Conservation (phyloP, 2,888 invertebrate species). For the Drosophila subquinaria region DNA sequence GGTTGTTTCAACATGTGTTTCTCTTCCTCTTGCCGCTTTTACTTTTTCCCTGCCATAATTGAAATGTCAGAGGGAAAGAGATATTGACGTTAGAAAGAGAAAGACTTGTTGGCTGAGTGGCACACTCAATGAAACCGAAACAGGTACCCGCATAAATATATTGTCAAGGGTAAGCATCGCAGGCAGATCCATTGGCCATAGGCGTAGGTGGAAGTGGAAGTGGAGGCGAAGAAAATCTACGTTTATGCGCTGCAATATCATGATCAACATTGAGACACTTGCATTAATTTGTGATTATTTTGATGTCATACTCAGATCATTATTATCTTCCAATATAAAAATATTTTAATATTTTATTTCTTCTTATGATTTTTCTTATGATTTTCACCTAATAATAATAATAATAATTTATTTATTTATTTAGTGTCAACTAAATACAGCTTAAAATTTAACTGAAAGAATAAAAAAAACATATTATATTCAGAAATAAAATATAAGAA, state of each 20-base stretch:
- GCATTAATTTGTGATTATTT: neutral
- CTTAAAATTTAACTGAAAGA: too few species aligned
- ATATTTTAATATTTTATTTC: too few species aligned
- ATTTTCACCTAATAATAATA: too few species aligned
- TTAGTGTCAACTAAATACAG: too few species aligned
- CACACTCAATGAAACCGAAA: conserved; percentile 69
- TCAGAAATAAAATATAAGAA: too few species aligned
- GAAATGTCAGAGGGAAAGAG: conserved; percentile 67
- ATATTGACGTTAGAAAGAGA: conserved; percentile 10
- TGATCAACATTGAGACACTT: neutral
- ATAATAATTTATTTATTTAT: too few species aligned
- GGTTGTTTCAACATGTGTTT: conserved; percentile 62
- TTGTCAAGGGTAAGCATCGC: neutral
- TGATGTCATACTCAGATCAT: too few species aligned
- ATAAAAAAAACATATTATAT: too few species aligned
- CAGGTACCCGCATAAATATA: conserved; percentile 62
- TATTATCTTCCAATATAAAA: too few species aligned
- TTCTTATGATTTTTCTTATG: too few species aligned
- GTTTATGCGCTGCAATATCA: conserved; percentile 45
- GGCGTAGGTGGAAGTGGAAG: conserved; percentile 19
- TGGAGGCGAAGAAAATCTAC: neutral
- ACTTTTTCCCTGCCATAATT: conserved; percentile 59
- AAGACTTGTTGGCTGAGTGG: conserved; percentile 49
- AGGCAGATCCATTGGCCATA: conserved; percentile 1
- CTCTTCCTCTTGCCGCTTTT: conserved; percentile 19